Conservation (phyloP, 1,140 invertebrate genomes). For the Drosophila mojavensis region DNA sequence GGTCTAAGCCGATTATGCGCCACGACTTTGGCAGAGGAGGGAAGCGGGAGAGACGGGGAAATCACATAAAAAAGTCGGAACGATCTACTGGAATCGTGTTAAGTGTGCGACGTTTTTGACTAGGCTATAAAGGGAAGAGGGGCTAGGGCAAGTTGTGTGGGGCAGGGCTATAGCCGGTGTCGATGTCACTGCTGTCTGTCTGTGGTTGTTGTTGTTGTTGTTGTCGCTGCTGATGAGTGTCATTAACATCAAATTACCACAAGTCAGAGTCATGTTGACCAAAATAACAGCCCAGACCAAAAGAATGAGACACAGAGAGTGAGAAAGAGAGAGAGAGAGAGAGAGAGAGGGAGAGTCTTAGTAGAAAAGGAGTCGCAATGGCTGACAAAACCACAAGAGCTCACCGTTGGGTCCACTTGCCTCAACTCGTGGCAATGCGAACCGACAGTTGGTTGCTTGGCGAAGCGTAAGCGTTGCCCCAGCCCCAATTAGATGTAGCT, state of each 20-base stretch:
- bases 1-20: constrained; percentile 70
- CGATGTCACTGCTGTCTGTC: constrained; percentile 49
- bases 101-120: constrained; percentile 43
- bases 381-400: constrained; percentile 10
- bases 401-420: constrained; percentile 25
- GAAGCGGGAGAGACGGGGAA: constrained; percentile 8
- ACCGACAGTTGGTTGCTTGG: constrained; percentile 34
- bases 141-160: neutral
- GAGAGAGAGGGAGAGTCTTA: neutral
- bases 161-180: constrained; percentile 39
- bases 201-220: constrained; percentile 31
- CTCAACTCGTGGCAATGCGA: constrained; percentile 20
- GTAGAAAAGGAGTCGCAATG: constrained; percentile 54
- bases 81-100: constrained; percentile 69
- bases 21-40: constrained; percentile 31
- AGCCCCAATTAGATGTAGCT: constrained; percentile 5
- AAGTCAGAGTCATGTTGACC: constrained; percentile 77
- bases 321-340: neutral
- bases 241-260: constrained; percentile 82
- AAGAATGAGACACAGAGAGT: constrained; percentile 3
- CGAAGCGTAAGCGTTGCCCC: neutral
- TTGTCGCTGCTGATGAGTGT: constrained; percentile 73
- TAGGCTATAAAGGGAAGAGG: too few relatives aligned
- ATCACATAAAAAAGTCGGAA: constrained; percentile 49
- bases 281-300: constrained; percentile 37